Conservation (phyloP, 2,888 invertebrate genomes). For the Adelognathus sp. region DNA sequence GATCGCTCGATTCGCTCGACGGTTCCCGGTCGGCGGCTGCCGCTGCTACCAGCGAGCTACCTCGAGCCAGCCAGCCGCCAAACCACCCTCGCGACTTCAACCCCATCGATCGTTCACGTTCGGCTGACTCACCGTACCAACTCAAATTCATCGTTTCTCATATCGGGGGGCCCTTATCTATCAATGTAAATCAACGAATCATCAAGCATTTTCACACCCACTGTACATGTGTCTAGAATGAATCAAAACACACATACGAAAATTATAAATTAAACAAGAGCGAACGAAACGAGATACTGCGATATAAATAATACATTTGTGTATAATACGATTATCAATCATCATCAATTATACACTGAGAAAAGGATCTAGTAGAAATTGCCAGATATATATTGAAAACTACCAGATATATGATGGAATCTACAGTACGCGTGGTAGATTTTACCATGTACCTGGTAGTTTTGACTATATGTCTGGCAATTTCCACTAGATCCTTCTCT, state of each 20-base stretch:
- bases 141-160: conserved; percentile 57
- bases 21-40: conserved; percentile 56
- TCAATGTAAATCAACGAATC: conserved; percentile 60
- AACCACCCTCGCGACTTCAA: conserved; percentile 52
- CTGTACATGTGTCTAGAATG: too few species aligned
- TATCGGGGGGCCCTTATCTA: conserved; percentile 57
- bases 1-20: conserved; percentile 74
- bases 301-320: conserved; percentile 15
- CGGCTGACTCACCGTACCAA: conserved; percentile 67
- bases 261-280: not conserved
- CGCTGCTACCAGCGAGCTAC: conserved; percentile 47
- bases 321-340: conserved; percentile 24
- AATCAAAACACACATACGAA: not conserved
- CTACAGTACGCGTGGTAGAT: too few species aligned
- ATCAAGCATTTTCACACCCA: conserved; percentile 54
- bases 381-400: too few species aligned
- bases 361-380: too few species aligned
- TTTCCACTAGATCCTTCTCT: too few species aligned
- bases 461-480: too few species aligned
- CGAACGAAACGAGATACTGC: not conserved
- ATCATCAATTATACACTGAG: conserved; percentile 8
- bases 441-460: too few species aligned
- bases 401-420: too few species aligned
- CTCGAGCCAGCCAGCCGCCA: conserved; percentile 41
- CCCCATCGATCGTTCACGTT: conserved; percentile 66